These are phyloP conservation scores for Heliconius himera DNA, from an alignment of 1,140 invertebrate genomes.

Conservation along the genomic window DNA sequence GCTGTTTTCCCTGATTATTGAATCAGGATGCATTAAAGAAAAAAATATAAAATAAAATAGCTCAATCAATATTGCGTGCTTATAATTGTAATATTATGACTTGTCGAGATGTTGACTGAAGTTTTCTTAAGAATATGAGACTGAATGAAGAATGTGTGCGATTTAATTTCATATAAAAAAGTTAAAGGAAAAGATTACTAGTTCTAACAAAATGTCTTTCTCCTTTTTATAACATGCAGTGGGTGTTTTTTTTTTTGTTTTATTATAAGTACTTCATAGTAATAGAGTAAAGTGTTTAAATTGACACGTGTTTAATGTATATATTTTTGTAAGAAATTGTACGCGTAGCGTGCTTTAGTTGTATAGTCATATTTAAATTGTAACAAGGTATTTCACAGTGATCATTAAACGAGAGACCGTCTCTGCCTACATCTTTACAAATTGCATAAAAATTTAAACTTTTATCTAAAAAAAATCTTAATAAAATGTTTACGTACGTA, in stretches of 20 bases:
- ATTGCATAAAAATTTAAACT: too few relatives aligned
- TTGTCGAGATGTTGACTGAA: constrained; percentile 39
- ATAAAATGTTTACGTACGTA: too few relatives aligned
- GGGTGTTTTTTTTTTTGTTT: background rate
- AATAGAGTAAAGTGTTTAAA: constrained; percentile 24
- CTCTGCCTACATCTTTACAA: background rate
- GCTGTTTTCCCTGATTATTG: too few relatives aligned
- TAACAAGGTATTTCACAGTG: constrained; percentile 8
- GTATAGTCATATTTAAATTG: constrained; percentile 17
- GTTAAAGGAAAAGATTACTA: background rate
- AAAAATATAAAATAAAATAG: background rate
- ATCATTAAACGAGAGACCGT: background rate
- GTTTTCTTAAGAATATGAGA: constrained; percentile 43
- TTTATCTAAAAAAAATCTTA: too few relatives aligned
- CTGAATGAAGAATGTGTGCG: constrained; percentile 36
- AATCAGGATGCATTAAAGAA: background rate
- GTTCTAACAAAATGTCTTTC: background rate
- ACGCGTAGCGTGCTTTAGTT: constrained; percentile 38
- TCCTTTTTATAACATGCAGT: background rate
- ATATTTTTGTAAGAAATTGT: constrained; percentile 46
- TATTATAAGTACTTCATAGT: constrained; percentile 50
- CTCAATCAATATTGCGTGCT: background rate
- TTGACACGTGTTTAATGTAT: constrained; percentile 22
- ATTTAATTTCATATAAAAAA: constrained; percentile 7
- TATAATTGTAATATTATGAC: constrained; percentile 16